Base-by-base conservation (phyloP, 2,113 vertebrate genomes). In the Todiramphus saurophagus region DNA sequence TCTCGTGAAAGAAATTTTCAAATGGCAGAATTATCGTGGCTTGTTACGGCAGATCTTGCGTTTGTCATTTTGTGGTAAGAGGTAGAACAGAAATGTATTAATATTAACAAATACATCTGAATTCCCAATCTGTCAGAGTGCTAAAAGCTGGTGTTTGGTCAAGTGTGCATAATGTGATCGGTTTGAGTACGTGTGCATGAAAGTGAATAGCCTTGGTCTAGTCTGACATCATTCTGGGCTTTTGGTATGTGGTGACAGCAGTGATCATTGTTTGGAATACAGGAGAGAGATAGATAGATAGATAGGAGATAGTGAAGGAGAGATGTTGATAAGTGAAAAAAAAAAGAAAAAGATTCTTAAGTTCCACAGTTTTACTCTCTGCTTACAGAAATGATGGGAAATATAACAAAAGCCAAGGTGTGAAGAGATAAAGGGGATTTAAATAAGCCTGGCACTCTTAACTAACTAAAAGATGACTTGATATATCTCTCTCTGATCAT, bases 401-500 rank as follows among this genome's bases (percentile, higher is more conserved):
- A 88, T 97, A 60, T 31, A 82, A 92, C 83, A 96, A 95, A 97
- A 94, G 41, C 56, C 35, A 82, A 95, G 93, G 84, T 94, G 83
- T 93, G 91, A 97, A 93, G 89, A 93, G 97, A 90, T 92, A 89
- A 96, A 96, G 89, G 77, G 90, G 85, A 90, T 88, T 95, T 96
- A 93, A 97, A 97, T 97, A 96, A 96, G 81, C 87, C 60, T 88
- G 50, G 55, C 53, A 84, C 74, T 75, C 66, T 89, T 88, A 97
- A 90, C 95, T 94, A 97, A 96, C 95, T 88, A 62, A 91, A 96
- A 96, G 90, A 97, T 95, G 66, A 79, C 96, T 97, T 95, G 93
- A 96, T 94, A 86, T n/a, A 9, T 87, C 76, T 95, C 88, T 97
- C 92, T 98, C 87, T 97, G 91, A 97, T 98, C 81, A 31, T 87